Evolutionary conservation across 2,888 invertebrate species (phyloP), one percentile per base, ranked within the genome.

Genomic region (Scaptomyza polygonia): DNA sequence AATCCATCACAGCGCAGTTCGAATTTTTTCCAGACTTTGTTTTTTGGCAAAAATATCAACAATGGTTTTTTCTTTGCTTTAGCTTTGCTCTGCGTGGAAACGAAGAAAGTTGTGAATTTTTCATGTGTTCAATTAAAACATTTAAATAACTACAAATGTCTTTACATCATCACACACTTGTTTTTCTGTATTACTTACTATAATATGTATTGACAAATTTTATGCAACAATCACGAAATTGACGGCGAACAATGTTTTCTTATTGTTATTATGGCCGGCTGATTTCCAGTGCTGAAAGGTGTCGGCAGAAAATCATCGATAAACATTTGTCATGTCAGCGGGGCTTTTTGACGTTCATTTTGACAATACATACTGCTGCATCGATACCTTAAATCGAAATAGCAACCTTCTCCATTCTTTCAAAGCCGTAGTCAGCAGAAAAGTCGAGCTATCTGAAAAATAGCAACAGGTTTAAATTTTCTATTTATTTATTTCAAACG

Each of bases 231-330:
- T 18, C 27, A 30, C 47, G 14, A 52, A 47, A 21, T 30, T 12
- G 9, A 21, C 16, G 32, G 9, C 18, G 16, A 11, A 11, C 11
- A 70, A 61, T 58, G 53, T 49, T 55, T 58, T 49, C 7, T 40
- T 65, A 64, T 72, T 72, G 29, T 72, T 51, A 61, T 72, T 72
- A 36, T 47, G 32, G 43, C 72, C 72, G 72, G 72, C 64, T 72
- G 72, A 56, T 27, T 34, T 25, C 5, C 27, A 56, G 61, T 70
- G 70, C 8, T 67, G 48, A 11, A 12, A 55, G 42, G 11, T 21
- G 30, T 39, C 2, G 1, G 12, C 1, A 16, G 6, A 11, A 14
- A 14, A 5, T 14, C 14, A 45, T 45, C 44, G 44, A 44, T 11
- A 16, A 4, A 16, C 39, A 0, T 11, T 0, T 11, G 16, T 44